These are phyloP conservation scores for Osedax frankpressi DNA, from an alignment of 2,888 invertebrate genomes.

Conservation along the genomic window DNA sequence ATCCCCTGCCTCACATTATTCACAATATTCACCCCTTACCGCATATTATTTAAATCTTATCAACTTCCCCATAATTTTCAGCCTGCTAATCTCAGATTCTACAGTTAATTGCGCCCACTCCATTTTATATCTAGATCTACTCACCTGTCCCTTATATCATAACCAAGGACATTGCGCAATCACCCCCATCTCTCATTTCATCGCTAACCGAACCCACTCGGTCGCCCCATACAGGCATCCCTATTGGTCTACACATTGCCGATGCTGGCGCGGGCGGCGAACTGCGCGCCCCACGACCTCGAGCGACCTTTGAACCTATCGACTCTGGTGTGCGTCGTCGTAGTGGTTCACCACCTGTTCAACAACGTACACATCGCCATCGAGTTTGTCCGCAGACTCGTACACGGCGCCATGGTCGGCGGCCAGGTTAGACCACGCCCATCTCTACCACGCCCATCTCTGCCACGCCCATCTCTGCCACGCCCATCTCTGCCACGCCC, in stretches of 20 bases:
- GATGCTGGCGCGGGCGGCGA: conserved; percentile 47
- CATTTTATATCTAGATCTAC: no score
- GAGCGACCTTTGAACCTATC: conserved; percentile 48
- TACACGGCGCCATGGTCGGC: neutral
- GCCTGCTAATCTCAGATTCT: conserved; percentile 33
- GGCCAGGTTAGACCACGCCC: neutral
- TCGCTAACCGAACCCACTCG: neutral
- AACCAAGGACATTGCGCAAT: no score
- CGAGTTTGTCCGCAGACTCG: conserved; percentile 30
- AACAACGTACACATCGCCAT: conserved; percentile 44
- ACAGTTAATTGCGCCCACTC: no score
- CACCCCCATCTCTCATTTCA: neutral
- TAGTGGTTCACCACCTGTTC: conserved; percentile 45
- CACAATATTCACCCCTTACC: no score
- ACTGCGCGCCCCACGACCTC: conserved; percentile 42
- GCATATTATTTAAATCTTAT: no score
- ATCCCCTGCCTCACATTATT: no score
- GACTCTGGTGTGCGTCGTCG: conserved; percentile 44
- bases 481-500: neutral
- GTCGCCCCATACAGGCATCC: conserved; percentile 19
- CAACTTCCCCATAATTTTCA: no score
- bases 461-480: neutral
- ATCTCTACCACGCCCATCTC: neutral
- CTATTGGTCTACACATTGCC: conserved; percentile 49
- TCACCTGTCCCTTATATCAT: no score